Evolutionary conservation across 2,113 vertebrate genomes (phyloP), one percentile per base, ranked within the genome.

Genomic region (Hystrix cristata): DNA sequence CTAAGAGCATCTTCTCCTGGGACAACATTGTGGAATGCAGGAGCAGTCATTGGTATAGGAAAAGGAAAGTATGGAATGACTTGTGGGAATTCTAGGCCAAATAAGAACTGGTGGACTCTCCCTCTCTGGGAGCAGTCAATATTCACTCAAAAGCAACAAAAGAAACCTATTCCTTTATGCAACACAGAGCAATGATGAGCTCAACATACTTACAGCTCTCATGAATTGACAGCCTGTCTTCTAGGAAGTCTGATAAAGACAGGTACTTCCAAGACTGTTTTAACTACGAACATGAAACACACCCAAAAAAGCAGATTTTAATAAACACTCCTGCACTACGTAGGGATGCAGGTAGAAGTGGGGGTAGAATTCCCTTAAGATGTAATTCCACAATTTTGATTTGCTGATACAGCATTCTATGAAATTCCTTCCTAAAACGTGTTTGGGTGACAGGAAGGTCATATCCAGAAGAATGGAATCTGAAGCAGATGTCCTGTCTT

Each of bases 401-500:
- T 62, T 87, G 23, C 27, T 90, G 81, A 38, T 60, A 46, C 5
- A 34, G 10, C 3, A 84, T 48, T 91, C 78, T 53, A 95, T 38
- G 46, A 90, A 93, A 74, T 57, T n/a, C 23, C 43, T 87, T 74
- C 90, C 57, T 95, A 71, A 96, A 90, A 85, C 90, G 55, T 55
- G 15, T n/a, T 59, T 84, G 2, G 25, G n/a, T 59, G 23, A 27
- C 81, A 96, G 69, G 31, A 94, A 74, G 8, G 78, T 71, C n/a
- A 51, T 87, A 23, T 16, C 0, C 10, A 82, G 6, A 91, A 74
- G 43, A 91, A 51, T 6, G 13, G 23, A 59, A 88, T 90, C 53
- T 74, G 13, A 83, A 57, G 18, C 11, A 27, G 48, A 29, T 13
- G 46, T 31, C 43, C 60, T 29, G 18, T 89, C 29, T 69, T 88